A percentile compares a stretch with the other conserved stretches of the same genome.
phyloP scores from a whole-genome alignment of 2,113 vertebrate genomes.

The Oophaga pumilio region DNA sequence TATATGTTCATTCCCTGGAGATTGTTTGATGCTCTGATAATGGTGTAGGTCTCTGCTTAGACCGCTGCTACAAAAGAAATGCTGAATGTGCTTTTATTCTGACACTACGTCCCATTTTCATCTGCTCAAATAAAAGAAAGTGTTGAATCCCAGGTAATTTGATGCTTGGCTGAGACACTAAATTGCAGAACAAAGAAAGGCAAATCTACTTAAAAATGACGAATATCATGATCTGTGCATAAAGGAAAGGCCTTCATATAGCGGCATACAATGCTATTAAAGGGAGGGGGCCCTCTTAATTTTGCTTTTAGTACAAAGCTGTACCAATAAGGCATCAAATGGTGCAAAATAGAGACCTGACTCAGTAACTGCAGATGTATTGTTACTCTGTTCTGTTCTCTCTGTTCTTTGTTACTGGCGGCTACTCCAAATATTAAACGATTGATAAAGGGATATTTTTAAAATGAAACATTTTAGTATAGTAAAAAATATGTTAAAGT shows the following conservation, averaged over 20 bases:
- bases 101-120: not conserved
- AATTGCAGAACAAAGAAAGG: constrained; percentile 23
- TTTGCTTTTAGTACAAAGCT: not conserved
- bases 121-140: not conserved
- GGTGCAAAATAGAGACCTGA: not conserved
- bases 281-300: not conserved
- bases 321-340: not conserved
- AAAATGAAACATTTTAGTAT: too few species aligned
- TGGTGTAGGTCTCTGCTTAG: constrained; percentile 21
- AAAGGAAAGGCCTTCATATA: not conserved
- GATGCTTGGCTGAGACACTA: constrained; percentile 4
- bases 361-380: not conserved
- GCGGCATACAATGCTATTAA: not conserved
- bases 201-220: not conserved
- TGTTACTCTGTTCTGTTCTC: not conserved
- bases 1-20: constrained; percentile 31
- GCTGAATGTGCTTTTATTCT: not conserved
- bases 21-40: constrained; percentile 43
- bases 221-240: not conserved
- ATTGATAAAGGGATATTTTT: too few species aligned
- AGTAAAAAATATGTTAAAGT: too few species aligned
- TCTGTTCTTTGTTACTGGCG: not conserved
- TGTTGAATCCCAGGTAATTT: constrained; percentile 15
- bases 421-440: not conserved
- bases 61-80: constrained; percentile 5